Conservation (phyloP, 1,140 invertebrate genomes). For the Euura saliciscinereae region DNA sequence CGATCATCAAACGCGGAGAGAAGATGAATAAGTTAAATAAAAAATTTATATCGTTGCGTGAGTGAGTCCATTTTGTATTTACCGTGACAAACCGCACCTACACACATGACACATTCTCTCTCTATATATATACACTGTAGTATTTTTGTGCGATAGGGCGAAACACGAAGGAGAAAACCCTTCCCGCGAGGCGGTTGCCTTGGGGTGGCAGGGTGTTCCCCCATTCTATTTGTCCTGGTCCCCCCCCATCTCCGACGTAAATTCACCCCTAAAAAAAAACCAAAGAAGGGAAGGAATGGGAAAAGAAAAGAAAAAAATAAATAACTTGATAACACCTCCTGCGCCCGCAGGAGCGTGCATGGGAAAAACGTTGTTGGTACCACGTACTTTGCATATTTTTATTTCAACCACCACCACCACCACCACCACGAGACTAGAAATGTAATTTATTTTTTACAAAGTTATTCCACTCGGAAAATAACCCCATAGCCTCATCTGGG, state of each 20-base stretch:
- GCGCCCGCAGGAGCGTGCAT: neutral
- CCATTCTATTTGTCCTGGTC: constrained; percentile 1
- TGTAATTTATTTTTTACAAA: too few relatives aligned
- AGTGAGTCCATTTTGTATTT: neutral
- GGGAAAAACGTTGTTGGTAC: neutral
- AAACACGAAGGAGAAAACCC: neutral
- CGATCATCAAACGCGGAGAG: neutral
- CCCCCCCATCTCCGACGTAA: neutral
- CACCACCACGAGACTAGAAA: too few relatives aligned
- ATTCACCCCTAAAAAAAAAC: constrained; percentile 1
- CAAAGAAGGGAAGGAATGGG: too few relatives aligned
- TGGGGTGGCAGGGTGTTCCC: neutral
- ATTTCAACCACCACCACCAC: too few relatives aligned
- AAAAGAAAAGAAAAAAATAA: constrained; percentile 1
- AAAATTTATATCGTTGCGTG: too few relatives aligned
- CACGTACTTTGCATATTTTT: too few relatives aligned
- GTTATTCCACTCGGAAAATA: too few relatives aligned
- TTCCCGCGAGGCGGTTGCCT: neutral
- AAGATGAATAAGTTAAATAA: neutral
- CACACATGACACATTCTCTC: too few relatives aligned
- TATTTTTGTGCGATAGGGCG: neutral
- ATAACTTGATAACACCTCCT: constrained; percentile 4
- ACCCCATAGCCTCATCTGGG: too few relatives aligned
- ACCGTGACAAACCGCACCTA: neutral
- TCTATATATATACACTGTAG: too few relatives aligned